A percentile compares a stretch with the other conserved stretches of the same genome.
Conservation (phyloP, 2,888 invertebrate genomes). For the Trissolcus japonicus region DNA sequence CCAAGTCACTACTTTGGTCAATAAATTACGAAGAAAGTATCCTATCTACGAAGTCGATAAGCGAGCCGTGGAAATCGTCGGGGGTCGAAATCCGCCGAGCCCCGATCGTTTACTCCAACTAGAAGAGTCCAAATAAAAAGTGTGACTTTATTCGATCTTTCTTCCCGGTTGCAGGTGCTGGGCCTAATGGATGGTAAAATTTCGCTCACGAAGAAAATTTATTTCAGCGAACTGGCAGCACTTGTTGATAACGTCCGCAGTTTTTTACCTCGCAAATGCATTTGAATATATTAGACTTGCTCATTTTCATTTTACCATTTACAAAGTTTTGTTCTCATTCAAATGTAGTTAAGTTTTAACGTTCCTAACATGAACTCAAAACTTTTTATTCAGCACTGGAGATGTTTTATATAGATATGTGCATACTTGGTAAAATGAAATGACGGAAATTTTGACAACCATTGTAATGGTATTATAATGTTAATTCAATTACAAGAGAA, state of each 20-base stretch:
- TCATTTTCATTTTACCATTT: slow-evolving; percentile 1
- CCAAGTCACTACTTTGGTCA: slow-evolving; percentile 61
- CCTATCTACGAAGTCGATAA: slow-evolving; percentile 60
- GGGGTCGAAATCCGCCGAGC: slow-evolving; percentile 52
- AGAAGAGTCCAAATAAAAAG: slow-evolving; percentile 47
- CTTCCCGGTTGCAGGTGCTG: slow-evolving; percentile 18
- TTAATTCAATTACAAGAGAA: no score
- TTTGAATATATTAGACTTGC: slow-evolving; percentile 5
- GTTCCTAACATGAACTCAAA: background rate
- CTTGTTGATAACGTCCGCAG: slow-evolving; percentile 13
- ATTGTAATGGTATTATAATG: no score
- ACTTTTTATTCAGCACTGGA: no score
- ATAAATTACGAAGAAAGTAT: slow-evolving; percentile 65
- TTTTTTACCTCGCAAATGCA: slow-evolving; percentile 8
- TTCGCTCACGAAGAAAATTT: slow-evolving; percentile 12
- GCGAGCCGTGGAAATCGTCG: slow-evolving; percentile 56
- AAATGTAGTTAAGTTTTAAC: background rate
- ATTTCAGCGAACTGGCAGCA: slow-evolving; percentile 7
- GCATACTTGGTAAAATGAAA: no score
- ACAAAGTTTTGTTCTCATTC: background rate
- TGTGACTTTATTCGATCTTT: slow-evolving; percentile 27
- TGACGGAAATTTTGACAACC: no score
- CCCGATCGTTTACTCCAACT: slow-evolving; percentile 44
- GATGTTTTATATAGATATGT: no score
- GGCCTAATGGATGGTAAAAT: slow-evolving; percentile 39